Base-by-base conservation (phyloP, 2,797 vertebrate species). In the Gila robusta region DNA sequence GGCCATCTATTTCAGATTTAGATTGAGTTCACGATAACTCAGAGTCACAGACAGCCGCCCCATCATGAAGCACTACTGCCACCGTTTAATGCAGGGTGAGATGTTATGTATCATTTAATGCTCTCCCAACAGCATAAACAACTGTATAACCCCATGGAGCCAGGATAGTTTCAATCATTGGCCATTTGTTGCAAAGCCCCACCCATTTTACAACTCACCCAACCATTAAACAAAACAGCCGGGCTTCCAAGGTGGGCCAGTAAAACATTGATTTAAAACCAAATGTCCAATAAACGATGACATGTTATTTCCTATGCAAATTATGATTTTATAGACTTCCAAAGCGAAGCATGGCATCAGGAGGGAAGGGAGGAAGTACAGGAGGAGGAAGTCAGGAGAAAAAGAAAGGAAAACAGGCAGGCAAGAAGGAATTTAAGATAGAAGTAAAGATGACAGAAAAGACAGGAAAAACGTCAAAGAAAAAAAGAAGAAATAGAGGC, bases 1-100 rank as follows among this genome's bases (percentile, higher is more conserved):
- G 69, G 73, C 78, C 32, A 47, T 79, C 82, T 54, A 44, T 69
- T 52, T 84, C 49, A 28, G 79, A 79, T 78, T 81, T 10, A 70
- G 49, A 81, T 80, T 49, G 41, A 37, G 66, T 52, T 82, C 14
- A 23, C 6, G 69, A 84, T 81, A 87, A 81, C 47, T 67, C 17
- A 16, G 32, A 69, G 44, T 67, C 23, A 23, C 32, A 69, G 44
- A 82, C 44, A 16, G 56, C 67, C 2, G 47, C 56, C 62, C 59
- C 26, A 79, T 73, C 69, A 21, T 23, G n/a, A 52, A 9, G 54
- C 69, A 28, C 71, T 44, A 12, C 19, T 28, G 41, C 23, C 66
- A 52, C 64, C 1, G 14, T 39, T 62, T 77, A 86, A 82, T 56
- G 44, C 26, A 62, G 66, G 39, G 39, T 8, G n/a, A 82, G 47